Conservation (phyloP, 1,140 invertebrate genomes). For the Eumaeus atala region DNA sequence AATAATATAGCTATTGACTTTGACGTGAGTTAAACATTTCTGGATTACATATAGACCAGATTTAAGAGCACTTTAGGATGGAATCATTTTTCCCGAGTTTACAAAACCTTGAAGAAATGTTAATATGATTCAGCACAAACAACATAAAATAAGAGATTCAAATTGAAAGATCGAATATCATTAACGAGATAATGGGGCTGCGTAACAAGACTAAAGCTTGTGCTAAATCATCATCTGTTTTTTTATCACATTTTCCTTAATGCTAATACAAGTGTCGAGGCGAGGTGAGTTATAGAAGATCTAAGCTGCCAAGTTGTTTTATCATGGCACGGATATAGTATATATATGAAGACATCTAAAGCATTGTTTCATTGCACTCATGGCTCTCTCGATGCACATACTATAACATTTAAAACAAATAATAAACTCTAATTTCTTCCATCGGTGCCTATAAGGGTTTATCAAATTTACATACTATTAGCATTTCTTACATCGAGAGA, state of each 20-base stretch:
- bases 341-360: conserved; percentile 33
- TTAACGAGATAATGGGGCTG: conserved; percentile 6
- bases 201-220: conserved; percentile 39
- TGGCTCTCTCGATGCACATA: conserved; percentile 21
- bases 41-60: conserved; percentile 58
- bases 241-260: conserved; percentile 57
- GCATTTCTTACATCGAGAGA: conserved; percentile 19
- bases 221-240: conserved; percentile 56
- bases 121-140: conserved; percentile 44
- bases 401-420: conserved; percentile 27
- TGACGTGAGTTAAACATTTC: conserved; percentile 50
- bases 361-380: conserved; percentile 36
- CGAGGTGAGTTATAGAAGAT: conserved; percentile 15
- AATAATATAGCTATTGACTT: conserved; percentile 63
- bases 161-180: conserved; percentile 11
- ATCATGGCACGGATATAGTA: conserved; percentile 54
- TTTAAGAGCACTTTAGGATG: conserved; percentile 72
- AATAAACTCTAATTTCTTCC: conserved; percentile 23
- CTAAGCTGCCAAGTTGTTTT: conserved; percentile 18
- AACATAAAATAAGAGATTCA: conserved; percentile 16
- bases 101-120: conserved; percentile 48
- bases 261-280: conserved; percentile 9
- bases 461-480: conserved; percentile 12
- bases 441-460: conserved; percentile 11
- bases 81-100: conserved; percentile 63